Evolutionary conservation across 2,797 vertebrate genomes (phyloP).

Genomic region (Momotus momota): DNA sequence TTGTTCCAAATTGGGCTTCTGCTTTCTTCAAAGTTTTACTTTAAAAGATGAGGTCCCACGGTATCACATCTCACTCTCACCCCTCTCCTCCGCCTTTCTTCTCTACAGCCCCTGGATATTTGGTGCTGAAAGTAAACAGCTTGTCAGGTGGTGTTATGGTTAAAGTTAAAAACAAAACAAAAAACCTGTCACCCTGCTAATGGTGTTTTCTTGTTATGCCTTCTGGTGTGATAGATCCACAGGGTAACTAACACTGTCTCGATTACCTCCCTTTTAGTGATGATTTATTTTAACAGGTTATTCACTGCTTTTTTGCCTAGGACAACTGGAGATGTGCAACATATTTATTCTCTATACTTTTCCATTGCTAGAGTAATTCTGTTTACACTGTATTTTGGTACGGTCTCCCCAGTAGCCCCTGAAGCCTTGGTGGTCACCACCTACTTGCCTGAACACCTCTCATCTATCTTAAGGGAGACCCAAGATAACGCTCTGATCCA

Average conservation of each 20-base stretch:
- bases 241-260: conserved; percentile 50
- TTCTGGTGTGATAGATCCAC: conserved; percentile 48
- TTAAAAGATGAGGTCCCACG: conserved; percentile 14
- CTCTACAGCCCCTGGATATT: conserved; percentile 12
- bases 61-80: neutral
- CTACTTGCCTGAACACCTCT: neutral
- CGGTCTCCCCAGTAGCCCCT: neutral
- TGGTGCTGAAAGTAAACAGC: conserved; percentile 45
- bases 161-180: conserved; percentile 48
- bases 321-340: neutral
- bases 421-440: neutral
- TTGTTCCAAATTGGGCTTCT: conserved; percentile 40
- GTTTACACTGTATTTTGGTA: neutral
- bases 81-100: neutral
- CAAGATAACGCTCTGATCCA: neutral
- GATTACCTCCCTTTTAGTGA: conserved; percentile 30
- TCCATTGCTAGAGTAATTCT: neutral
- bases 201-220: conserved; percentile 54
- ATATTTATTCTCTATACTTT: neutral
- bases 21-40: conserved; percentile 39
- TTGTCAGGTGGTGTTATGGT: conserved; percentile 35
- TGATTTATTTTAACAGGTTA: conserved; percentile 56
- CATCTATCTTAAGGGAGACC: neutral
- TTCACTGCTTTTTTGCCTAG: neutral
- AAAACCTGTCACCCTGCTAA: conserved; percentile 40